A percentile compares a stretch with the other conserved stretches of the same genome.
Evolutionary conservation across 2,888 invertebrate genomes (phyloP).

Genomic region (Agrilus mali): DNA sequence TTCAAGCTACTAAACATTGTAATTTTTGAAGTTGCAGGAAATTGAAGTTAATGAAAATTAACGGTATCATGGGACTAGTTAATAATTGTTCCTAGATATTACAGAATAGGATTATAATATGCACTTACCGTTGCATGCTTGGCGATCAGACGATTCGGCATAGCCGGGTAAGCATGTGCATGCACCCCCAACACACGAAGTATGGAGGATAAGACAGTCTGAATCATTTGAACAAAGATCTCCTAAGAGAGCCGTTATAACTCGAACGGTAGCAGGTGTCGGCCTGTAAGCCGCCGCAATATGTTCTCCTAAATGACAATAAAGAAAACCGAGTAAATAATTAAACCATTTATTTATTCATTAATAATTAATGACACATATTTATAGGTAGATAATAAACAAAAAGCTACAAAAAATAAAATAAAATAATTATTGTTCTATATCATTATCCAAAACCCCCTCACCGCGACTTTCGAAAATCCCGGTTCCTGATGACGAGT

Average conservation of each 20-base stretch:
- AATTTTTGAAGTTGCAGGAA: too few relatives aligned
- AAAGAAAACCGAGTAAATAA: neutral
- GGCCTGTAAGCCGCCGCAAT: constrained; percentile 42
- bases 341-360: neutral
- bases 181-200: constrained; percentile 58
- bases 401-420: constrained; percentile 2
- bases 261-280: constrained; percentile 49
- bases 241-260: constrained; percentile 57
- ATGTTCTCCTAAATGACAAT: neutral
- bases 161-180: constrained; percentile 62
- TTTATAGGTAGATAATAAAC: too few relatives aligned
- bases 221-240: constrained; percentile 60
- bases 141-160: constrained; percentile 49
- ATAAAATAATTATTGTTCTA: constrained; percentile 1
- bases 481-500: constrained; percentile 21
- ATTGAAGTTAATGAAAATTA: too few relatives aligned
- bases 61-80: too few relatives aligned
- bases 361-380: neutral
- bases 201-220: constrained; percentile 58
- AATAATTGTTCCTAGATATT: too few relatives aligned
- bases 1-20: too few relatives aligned
- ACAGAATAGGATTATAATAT: constrained; percentile 1
- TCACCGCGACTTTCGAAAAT: constrained; percentile 31
- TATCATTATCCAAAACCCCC: constrained; percentile 11
- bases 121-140: constrained; percentile 44